Evolutionary conservation across 2,888 invertebrate species (phyloP), one percentile per base, ranked within the genome.

Genomic region (Salpingus planirostris): DNA sequence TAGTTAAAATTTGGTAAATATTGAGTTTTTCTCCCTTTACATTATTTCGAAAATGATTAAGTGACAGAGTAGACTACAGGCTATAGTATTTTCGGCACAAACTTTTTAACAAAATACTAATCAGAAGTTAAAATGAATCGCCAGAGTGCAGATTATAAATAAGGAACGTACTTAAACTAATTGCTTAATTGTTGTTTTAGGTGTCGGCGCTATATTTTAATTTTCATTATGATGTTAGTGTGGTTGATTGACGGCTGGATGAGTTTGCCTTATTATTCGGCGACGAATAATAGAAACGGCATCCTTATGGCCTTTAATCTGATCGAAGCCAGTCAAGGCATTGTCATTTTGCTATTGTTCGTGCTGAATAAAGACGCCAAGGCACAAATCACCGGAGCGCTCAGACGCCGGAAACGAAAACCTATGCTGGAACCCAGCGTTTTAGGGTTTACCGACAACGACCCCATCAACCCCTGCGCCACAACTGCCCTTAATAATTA

Each of bases 271-370:
- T 31, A 29, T 11, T 13, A 5, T 3, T 11, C 21, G 14, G 11
- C 12, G 11, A 39, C 23, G 4, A 18, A 18, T 6, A 8, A 5
- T 18, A 5, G 8, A 5, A 18, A 5, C 18, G 18, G 36, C 15
- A 34, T 42, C 8, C 39, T 44, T 21, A 28, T 43, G 6, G 47
- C 47, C 8, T 38, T 50, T 13, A 49, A 50, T 27, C 40, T 50
- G 14, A 43, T 54, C 24, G 52, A 52, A 37, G 49, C 49, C 18
- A 41, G 39, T 15, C 49, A 49, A 31, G 53, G 53, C 21, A 41
- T 49, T 22, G 40, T 46, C 26, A 31, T 38, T 2, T 26, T 50
- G 11, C 34, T 50, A 7, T 44, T 48, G 15, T 53, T 50, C 27
- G 48, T 51, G 7, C 22, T 48, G 6, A 50, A 51, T 33, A 45